Percentiles rank a stretch among this genome's conserved stretches.
Conservation (phyloP, 1,140 invertebrate genomes). For the Zaprionus gabonicus region DNA sequence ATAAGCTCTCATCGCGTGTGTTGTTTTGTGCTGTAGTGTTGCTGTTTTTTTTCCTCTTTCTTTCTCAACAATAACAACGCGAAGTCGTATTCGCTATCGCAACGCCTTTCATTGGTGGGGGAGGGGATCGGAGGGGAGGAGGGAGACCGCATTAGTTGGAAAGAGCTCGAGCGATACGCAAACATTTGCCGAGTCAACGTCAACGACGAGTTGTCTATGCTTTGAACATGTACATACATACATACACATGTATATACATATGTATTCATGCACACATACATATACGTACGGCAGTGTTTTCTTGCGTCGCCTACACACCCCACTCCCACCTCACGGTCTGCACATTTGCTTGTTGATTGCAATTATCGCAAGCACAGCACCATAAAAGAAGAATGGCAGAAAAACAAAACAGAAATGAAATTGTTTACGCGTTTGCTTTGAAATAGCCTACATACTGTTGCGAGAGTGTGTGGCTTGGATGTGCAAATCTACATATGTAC, state of each 20-base stretch:
- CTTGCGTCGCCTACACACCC: background rate
- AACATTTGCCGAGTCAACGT: constrained; percentile 38
- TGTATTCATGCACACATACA: background rate
- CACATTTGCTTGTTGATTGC: constrained; percentile 57
- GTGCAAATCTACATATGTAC: constrained; percentile 3
- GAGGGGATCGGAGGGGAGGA: background rate
- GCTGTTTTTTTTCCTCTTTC: constrained; percentile 25
- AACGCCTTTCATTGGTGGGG: background rate
- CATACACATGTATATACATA: background rate
- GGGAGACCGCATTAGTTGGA: constrained; percentile 16
- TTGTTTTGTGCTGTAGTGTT: constrained; percentile 38
- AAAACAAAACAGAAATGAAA: constrained; percentile 60
- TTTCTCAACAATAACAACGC: constrained; percentile 40
- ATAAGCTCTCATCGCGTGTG: constrained; percentile 3
- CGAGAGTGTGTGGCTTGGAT: constrained; percentile 14
- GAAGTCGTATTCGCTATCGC: constrained; percentile 55
- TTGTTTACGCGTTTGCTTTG: constrained; percentile 73
- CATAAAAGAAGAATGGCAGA: constrained; percentile 61
- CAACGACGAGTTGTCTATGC: constrained; percentile 29
- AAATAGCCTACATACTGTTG: constrained; percentile 18
- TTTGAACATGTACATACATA: background rate
- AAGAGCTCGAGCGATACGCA: constrained; percentile 23
- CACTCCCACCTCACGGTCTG: constrained; percentile 12
- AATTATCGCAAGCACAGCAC: constrained; percentile 66
- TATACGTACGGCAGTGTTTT: background rate